Percentiles rank a stretch among this genome's conserved stretches.
Evolutionary conservation across 1,140 invertebrate species (phyloP).

Genomic region (Eriocheir sinensis): DNA sequence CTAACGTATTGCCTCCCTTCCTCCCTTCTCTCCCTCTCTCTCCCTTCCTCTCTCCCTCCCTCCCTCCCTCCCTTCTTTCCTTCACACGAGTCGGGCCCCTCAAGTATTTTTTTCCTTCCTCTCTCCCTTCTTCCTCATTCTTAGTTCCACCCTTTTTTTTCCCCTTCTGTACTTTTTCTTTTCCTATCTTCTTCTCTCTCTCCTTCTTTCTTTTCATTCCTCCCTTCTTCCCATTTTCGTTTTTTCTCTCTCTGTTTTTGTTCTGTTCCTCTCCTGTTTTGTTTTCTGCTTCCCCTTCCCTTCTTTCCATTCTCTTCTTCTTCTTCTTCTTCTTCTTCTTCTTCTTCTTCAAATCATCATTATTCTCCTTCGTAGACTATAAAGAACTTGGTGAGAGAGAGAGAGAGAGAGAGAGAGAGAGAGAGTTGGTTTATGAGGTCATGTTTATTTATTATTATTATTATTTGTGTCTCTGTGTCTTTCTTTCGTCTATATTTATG

Average conservation of each 20-base stretch:
- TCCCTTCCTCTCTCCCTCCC: too few relatives aligned
- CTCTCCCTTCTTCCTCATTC: neutral
- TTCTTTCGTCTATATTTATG: too few relatives aligned
- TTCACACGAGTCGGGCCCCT: too few relatives aligned
- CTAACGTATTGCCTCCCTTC: too few relatives aligned
- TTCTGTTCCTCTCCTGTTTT: neutral
- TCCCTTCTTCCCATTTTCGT: neutral
- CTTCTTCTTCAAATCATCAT: neutral
- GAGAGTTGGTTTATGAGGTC: too few relatives aligned
- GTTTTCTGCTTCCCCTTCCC: neutral
- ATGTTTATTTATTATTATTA: too few relatives aligned
- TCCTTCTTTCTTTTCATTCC: neutral
- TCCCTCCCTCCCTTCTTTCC: neutral
- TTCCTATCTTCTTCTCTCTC: neutral
- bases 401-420: constrained; percentile 22
- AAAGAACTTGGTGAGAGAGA: neutral
- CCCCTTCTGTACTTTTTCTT: neutral
- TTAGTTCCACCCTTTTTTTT: neutral
- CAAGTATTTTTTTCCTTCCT: too few relatives aligned
- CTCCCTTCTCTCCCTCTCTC: too few relatives aligned
- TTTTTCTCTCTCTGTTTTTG: neutral
- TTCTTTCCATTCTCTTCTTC: neutral
- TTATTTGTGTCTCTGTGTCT: too few relatives aligned
- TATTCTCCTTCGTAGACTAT: neutral
- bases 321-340: constrained; percentile 13